phyloP scores from a whole-genome alignment of 2,888 invertebrate genomes.

The Melinaea menophilus region DNA sequence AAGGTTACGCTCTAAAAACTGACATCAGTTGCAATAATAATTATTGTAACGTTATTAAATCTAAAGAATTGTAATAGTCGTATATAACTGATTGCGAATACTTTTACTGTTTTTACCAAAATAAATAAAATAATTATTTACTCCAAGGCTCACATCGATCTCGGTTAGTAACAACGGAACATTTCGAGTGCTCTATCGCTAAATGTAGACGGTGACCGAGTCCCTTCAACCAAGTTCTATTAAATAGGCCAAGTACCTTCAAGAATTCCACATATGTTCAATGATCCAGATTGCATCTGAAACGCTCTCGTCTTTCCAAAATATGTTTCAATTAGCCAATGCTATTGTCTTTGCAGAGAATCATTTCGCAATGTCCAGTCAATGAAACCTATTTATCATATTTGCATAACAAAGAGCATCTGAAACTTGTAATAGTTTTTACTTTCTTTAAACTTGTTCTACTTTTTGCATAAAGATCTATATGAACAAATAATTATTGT shows the following conservation, averaged over 20 bases:
- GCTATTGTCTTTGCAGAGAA: neutral
- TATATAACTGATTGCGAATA: no score
- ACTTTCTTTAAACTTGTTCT: slow-evolving; percentile 8
- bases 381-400: neutral
- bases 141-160: no score
- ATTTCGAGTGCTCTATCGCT: no score
- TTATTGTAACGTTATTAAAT: no score
- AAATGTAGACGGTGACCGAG: neutral
- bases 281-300: neutral
- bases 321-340: neutral
- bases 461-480: slow-evolving; percentile 6
- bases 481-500: slow-evolving; percentile 2
- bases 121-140: no score
- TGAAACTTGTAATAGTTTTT: slow-evolving; percentile 12
- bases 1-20: no score
- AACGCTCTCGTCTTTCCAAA: neutral
- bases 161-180: no score
- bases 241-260: neutral
- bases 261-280: neutral
- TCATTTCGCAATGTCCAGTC: neutral
- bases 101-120: no score
- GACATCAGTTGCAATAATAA: no score
- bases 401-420: slow-evolving; percentile 21
- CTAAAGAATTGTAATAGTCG: no score
- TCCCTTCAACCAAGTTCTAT: neutral